Percentiles rank a stretch among this genome's conserved stretches.
phyloP scores from a whole-genome alignment of 2,888 invertebrate species.

The Arctia plantaginis region DNA sequence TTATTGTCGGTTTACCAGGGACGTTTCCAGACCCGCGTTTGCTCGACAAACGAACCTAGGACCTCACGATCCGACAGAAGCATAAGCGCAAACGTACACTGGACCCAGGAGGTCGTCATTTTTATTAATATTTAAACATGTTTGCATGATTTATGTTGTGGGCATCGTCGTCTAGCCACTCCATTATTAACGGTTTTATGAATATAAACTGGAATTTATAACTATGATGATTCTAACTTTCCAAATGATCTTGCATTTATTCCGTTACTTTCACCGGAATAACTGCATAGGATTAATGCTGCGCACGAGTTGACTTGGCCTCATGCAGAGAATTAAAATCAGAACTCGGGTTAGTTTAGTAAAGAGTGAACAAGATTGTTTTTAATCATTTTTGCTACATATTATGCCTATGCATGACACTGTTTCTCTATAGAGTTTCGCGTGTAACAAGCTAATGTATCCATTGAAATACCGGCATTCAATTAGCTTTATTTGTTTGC shows the following conservation, averaged over 20 bases:
- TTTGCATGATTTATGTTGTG: constrained; percentile 6
- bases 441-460: constrained; percentile 45
- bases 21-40: neutral
- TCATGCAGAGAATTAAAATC: neutral
- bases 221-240: constrained; percentile 2
- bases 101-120: neutral
- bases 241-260: constrained; percentile 13
- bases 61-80: constrained; percentile 4
- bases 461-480: constrained; percentile 42
- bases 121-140: constrained; percentile 4
- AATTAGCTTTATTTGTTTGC: constrained; percentile 28
- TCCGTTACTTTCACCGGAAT: constrained; percentile 11
- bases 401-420: constrained; percentile 1
- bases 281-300: constrained; percentile 8
- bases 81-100: constrained; percentile 3
- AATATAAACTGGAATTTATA: constrained; percentile 5
- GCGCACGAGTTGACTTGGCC: neutral
- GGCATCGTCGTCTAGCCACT: constrained; percentile 13
- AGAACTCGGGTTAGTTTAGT: neutral
- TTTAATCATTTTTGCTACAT: neutral
- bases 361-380: neutral
- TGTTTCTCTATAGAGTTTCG: constrained; percentile 4
- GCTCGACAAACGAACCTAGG: neutral
- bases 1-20: neutral
- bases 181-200: constrained; percentile 6